These are phyloP conservation scores for Nomada flava DNA, from an alignment of 2,888 invertebrate genomes.

Conservation along the genomic window DNA sequence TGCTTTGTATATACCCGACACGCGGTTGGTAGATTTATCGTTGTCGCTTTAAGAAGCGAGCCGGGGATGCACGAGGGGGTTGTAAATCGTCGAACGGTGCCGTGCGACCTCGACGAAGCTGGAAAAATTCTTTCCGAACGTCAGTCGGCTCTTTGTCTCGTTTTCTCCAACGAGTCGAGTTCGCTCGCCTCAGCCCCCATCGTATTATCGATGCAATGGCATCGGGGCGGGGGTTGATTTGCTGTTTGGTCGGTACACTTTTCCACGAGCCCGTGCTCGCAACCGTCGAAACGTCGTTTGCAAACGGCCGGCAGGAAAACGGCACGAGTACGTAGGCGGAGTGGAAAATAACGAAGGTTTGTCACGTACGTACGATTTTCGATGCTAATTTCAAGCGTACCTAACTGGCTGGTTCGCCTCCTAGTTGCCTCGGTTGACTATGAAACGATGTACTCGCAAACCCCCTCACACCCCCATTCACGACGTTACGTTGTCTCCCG, in stretches of 20 bases:
- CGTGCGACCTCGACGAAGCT: background rate
- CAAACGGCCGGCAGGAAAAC: background rate
- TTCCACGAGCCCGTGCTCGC: background rate
- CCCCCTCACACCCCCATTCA: constrained; percentile 53
- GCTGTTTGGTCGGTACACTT: constrained; percentile 1
- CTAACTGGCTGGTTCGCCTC: constrained; percentile 20
- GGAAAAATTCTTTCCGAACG: constrained; percentile 20
- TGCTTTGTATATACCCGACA: constrained; percentile 27
- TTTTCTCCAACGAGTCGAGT: background rate
- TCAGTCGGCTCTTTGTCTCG: background rate
- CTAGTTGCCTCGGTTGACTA: constrained; percentile 24
- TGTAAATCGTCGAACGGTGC: constrained; percentile 41
- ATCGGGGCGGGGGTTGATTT: background rate
- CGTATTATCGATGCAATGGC: constrained; percentile 38
- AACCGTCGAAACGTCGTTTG: constrained; percentile 5
- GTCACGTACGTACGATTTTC: constrained; percentile 57
- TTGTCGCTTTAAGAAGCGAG: constrained; percentile 43
- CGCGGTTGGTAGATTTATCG: constrained; percentile 37
- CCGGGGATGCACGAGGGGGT: constrained; percentile 17
- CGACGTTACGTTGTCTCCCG: constrained; percentile 36
- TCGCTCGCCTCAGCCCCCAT: background rate
- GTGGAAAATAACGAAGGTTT: constrained; percentile 17
- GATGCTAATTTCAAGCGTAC: constrained; percentile 60
- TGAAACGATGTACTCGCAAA: constrained; percentile 38
- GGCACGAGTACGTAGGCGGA: background rate